Evolutionary conservation across 1,140 invertebrate species (phyloP).

Genomic region (Pogonomyrmex barbatus): DNA sequence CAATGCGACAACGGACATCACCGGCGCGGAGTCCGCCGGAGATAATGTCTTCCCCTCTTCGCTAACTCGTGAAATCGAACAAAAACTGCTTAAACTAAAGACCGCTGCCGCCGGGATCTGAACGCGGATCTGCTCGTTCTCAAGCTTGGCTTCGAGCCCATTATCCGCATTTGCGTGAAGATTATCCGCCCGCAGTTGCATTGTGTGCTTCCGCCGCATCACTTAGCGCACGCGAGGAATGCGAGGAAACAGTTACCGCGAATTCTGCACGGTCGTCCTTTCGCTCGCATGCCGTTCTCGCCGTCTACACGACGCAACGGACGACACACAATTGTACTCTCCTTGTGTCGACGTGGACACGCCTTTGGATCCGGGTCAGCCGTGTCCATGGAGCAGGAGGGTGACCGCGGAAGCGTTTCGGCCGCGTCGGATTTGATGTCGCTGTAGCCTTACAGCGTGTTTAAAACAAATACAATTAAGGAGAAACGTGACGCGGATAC

Average conservation of each 20-base stretch:
- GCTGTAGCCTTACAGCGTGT: not conserved
- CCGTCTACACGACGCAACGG: constrained; percentile 32
- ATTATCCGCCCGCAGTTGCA: constrained; percentile 46
- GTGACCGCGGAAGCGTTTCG: constrained; percentile 6
- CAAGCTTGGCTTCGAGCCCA: constrained; percentile 49
- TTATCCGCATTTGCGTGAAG: constrained; percentile 59
- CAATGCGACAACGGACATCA: constrained; percentile 11
- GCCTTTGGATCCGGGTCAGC: constrained; percentile 46
- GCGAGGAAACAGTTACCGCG: constrained; percentile 54
- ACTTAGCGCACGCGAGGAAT: constrained; percentile 62
- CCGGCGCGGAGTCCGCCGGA: not conserved
- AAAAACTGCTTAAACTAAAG: constrained; percentile 30
- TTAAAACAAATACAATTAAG: constrained; percentile 67
- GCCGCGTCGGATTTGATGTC: constrained; percentile 11
- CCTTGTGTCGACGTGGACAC: constrained; percentile 17
- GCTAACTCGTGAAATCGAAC: constrained; percentile 11
- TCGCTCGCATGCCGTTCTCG: not conserved
- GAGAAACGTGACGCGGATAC: constrained; percentile 54
- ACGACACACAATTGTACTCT: constrained; percentile 32
- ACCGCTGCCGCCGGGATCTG: constrained; percentile 6
- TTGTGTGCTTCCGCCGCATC: constrained; percentile 55
- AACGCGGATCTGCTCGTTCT: constrained; percentile 9
- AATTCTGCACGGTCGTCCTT: constrained; percentile 51
- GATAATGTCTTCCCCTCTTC: not conserved
- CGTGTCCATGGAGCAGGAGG: not conserved